Evolutionary conservation across 2,113 vertebrate species (phyloP).

Genomic region (Arizona elegans): DNA sequence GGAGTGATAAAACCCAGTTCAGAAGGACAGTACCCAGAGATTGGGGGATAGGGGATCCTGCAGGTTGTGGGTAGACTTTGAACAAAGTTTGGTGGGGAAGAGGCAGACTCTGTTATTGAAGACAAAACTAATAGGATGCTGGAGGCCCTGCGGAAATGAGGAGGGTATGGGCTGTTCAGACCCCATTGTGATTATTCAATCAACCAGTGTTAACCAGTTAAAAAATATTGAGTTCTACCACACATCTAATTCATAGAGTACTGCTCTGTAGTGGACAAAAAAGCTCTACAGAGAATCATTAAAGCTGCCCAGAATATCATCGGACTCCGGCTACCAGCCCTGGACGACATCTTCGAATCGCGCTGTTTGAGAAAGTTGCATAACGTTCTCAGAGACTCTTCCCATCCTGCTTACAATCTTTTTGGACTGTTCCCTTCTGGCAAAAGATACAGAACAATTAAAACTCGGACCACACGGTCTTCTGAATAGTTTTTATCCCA

Average conservation of each 20-base stretch:
- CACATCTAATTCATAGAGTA: neutral
- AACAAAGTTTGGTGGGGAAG: neutral
- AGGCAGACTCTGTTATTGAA: neutral
- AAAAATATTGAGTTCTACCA: neutral
- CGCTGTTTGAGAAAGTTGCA: too few relatives aligned
- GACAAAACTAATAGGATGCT: neutral
- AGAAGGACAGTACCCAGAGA: neutral
- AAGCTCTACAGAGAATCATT: too few relatives aligned
- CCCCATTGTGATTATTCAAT: neutral
- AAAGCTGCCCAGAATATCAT: too few relatives aligned
- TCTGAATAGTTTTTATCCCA: too few relatives aligned
- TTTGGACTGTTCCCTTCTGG: too few relatives aligned
- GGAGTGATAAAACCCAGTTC: neutral
- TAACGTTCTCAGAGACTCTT: too few relatives aligned
- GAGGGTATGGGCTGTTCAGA: neutral
- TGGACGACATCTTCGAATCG: too few relatives aligned
- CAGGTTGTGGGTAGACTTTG: neutral
- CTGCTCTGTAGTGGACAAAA: neutral
- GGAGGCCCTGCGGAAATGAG: neutral
- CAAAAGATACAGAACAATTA: too few relatives aligned
- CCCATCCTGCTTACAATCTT: too few relatives aligned
- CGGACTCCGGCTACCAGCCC: too few relatives aligned
- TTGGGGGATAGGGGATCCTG: neutral
- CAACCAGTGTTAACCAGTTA: neutral
- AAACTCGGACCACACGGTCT: too few relatives aligned